These are phyloP conservation scores for Drosophila virilis DNA, from an alignment of 1,140 invertebrate genomes.

Conservation along the genomic window DNA sequence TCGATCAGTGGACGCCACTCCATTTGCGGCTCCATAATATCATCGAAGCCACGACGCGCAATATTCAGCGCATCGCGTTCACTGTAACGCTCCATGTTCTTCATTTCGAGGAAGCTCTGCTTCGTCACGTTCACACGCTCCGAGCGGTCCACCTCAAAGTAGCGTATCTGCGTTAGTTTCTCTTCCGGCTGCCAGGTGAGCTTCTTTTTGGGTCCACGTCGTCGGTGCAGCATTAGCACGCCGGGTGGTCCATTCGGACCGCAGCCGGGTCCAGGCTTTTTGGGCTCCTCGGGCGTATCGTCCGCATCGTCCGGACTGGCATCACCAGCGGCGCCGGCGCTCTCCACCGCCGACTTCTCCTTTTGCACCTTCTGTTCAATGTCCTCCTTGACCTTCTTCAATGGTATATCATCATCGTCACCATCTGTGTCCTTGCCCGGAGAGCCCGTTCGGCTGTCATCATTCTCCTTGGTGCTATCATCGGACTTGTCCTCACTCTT, in stretches of 20 bases:
- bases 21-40: constrained; percentile 91
- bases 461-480: constrained; percentile 84
- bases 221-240: constrained; percentile 75
- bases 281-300: constrained; percentile 51
- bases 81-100: constrained; percentile 93
- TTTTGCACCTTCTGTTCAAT: constrained; percentile 76
- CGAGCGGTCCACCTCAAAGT: constrained; percentile 96
- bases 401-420: constrained; percentile 79
- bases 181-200: constrained; percentile 93
- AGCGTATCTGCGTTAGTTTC: constrained; percentile 92
- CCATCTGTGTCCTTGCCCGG: constrained; percentile 73
- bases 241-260: constrained; percentile 82
- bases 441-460: constrained; percentile 48
- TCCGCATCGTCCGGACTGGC: constrained; percentile 58
- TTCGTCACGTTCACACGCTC: constrained; percentile 97
- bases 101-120: constrained; percentile 94
- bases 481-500: constrained; percentile 85
- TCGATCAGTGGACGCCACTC: constrained; percentile 89
- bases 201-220: constrained; percentile 91
- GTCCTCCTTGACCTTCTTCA: constrained; percentile 82
- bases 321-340: constrained; percentile 31
- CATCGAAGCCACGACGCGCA: constrained; percentile 90
- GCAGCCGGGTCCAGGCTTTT: constrained; percentile 79
- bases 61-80: constrained; percentile 93
- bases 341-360: constrained; percentile 52